Evolutionary conservation across 2,888 invertebrate species (phyloP).

Genomic region (Halocaridina rubra): DNA sequence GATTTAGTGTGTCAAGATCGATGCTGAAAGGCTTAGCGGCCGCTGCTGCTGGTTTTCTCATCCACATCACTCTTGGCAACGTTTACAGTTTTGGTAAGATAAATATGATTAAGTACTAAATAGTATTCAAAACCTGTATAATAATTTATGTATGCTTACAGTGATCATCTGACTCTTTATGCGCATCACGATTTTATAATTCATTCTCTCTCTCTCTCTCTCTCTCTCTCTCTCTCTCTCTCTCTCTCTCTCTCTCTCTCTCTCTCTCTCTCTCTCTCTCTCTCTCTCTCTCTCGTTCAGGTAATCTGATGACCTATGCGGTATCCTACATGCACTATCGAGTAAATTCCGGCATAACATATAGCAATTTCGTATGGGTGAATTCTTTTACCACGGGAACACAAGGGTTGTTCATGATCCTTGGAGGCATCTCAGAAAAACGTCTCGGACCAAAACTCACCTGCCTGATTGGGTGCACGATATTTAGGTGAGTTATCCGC

Average conservation of each 20-base stretch:
- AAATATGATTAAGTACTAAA: too few relatives aligned
- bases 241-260: neutral
- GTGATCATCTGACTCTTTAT: too few relatives aligned
- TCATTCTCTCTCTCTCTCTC: too few relatives aligned
- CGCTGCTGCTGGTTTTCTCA: too few relatives aligned
- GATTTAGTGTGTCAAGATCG: too few relatives aligned
- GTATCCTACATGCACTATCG: conserved; percentile 64
- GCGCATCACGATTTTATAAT: too few relatives aligned
- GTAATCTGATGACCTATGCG: conserved; percentile 65
- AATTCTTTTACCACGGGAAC: conserved; percentile 12
- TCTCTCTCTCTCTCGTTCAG: conserved; percentile 29
- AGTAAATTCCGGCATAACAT: conserved; percentile 43
- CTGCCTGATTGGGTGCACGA: conserved; percentile 65
- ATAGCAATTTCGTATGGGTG: conserved; percentile 59
- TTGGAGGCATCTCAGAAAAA: conserved; percentile 66
- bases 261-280: neutral
- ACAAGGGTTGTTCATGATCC: conserved; percentile 66
- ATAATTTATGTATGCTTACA: too few relatives aligned
- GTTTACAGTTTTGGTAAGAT: too few relatives aligned
- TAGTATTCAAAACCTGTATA: too few relatives aligned
- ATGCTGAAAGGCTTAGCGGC: too few relatives aligned
- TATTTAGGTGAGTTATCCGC: conserved; percentile 66
- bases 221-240: too few relatives aligned
- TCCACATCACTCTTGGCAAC: too few relatives aligned
- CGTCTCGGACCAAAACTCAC: conserved; percentile 66